Base-by-base conservation (phyloP, 2,888 invertebrate genomes). In the Metallyticus violacea region DNA sequence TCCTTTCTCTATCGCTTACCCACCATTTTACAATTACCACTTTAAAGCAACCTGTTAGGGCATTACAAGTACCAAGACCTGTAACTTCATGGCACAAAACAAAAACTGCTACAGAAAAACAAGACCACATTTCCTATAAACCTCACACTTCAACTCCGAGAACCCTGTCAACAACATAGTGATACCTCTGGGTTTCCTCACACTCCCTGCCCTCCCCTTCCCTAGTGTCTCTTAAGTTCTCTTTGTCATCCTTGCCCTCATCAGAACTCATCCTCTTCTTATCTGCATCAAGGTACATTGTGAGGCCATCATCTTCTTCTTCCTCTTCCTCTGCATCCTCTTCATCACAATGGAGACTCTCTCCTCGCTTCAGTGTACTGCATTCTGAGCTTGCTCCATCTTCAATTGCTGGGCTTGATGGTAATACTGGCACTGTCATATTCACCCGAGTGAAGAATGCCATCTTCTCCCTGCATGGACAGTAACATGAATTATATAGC, bases 361-460 rank as follows among this genome's bases (percentile, higher is more conserved):
- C 88, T 6, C 88, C 88, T 77, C 89, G 88, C 82, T 88, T 89
- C 29, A 89, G 84, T 26, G 89, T 89, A 79, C 89, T 89, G 79
- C 87, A 86, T 82, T 89, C 88, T 22, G 88, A 88, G 7, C 89
- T 88, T 1, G 89, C 79, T 26, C 89, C 92, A 88, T 95, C 95
- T 83, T 96, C 96, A 7, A 77, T 26, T 28, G 83, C 28, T n/a
- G 29, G 5, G 28, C 28, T 29, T 26, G 94, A 93, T 1, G 96
- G 96, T 88, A 97, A 91, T 88, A 96, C 94, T 86, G 97, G 97
- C 90, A 97, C 95, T 88, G 94, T 95, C 62, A 95, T 92, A 90
- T 96, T 96, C 88, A 95, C 94, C 90, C 96, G 95, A 0, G 98
- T 98, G 92, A 99, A 98, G 93, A 98, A 99, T 79, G 98, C 97